These are phyloP conservation scores for Orius insidiosus DNA, from an alignment of 1,140 invertebrate species.

Conservation along the genomic window DNA sequence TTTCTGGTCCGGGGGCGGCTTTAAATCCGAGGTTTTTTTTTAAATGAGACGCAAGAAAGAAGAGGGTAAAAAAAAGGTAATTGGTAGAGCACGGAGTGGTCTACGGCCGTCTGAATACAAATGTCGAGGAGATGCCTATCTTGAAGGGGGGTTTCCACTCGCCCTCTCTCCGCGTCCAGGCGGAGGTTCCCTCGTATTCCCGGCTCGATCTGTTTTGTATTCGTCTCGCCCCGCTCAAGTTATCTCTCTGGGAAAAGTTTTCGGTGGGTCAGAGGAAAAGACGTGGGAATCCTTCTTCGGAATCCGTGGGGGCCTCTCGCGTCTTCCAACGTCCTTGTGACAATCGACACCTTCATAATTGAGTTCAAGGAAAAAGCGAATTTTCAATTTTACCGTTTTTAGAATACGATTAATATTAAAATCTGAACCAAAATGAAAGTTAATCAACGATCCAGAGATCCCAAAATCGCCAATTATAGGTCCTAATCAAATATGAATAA, in stretches of 20 bases:
- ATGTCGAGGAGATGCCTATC: slow-evolving; percentile 8
- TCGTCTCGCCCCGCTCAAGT: neutral
- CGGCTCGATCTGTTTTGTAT: slow-evolving; percentile 8
- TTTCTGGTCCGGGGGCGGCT: neutral
- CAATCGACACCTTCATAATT: too few relatives aligned
- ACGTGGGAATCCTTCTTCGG: slow-evolving; percentile 2
- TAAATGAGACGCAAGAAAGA: neutral
- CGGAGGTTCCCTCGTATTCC: slow-evolving; percentile 7
- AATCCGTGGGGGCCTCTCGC: neutral
- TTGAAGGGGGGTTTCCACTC: neutral
- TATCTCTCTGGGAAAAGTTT: slow-evolving; percentile 3
- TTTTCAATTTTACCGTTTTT: too few relatives aligned
- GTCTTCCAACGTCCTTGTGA: too few relatives aligned
- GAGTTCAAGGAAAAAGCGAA: too few relatives aligned
- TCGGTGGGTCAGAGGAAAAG: slow-evolving; percentile 6
- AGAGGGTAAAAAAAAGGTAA: slow-evolving; percentile 5
- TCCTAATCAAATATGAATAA: too few relatives aligned
- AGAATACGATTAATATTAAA: too few relatives aligned
- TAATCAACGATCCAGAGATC: too few relatives aligned
- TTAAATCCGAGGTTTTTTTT: neutral
- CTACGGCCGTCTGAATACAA: slow-evolving; percentile 8
- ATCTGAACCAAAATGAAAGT: too few relatives aligned
- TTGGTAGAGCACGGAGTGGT: slow-evolving; percentile 10
- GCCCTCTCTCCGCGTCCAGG: neutral
- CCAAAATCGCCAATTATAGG: too few relatives aligned